Base-by-base conservation (phyloP, 2,888 invertebrate species). In the Rotaria macrura region DNA sequence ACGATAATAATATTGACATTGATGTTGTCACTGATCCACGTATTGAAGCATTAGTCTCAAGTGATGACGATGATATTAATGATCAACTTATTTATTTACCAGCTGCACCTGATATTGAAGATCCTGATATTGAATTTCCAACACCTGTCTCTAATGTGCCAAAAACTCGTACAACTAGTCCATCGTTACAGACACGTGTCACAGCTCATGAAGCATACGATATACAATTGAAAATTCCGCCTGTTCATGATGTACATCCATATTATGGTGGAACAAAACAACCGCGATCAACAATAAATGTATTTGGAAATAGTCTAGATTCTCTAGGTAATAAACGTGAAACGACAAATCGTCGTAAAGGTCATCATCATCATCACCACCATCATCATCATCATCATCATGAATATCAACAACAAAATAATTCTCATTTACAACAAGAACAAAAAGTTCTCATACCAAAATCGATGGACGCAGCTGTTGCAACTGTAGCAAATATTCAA, bases 41-140 rank as follows among this genome's bases (percentile, higher is more conserved):
- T 17, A 86, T 86, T 34, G 74, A 86, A 54, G 86, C 86, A n/a
- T 79, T 86, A 83, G 47, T 86, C 52, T 84, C 84, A 38, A 86
- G 86, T 83, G 86, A 86, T 49, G 86, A 86, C 23, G 86, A 86
- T 34, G 86, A 86, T 83, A 84, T 74, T 34, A 79, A 74, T 52
- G 86, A 86, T 47, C 86, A 86, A 57, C 55, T 86, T 40, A 43
- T 86, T n/a, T 86, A 84, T 86, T 85, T 86, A 52, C 84, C 86
- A 40, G 74, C 79, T 47, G 84, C 86, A 38, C 86, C 86, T 17
- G 86, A 86, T n/a, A 84, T 86, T 38, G 86, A 86, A 55, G 86
- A 86, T 49, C 40, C 84, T 23, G 86, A 86, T 23, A 84, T 43
- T n/a, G 79, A 79, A 14, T 25, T 23, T 43, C 43, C 43, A 43